Base-by-base conservation (phyloP, 2,888 invertebrate genomes). In the Phania funesta region DNA sequence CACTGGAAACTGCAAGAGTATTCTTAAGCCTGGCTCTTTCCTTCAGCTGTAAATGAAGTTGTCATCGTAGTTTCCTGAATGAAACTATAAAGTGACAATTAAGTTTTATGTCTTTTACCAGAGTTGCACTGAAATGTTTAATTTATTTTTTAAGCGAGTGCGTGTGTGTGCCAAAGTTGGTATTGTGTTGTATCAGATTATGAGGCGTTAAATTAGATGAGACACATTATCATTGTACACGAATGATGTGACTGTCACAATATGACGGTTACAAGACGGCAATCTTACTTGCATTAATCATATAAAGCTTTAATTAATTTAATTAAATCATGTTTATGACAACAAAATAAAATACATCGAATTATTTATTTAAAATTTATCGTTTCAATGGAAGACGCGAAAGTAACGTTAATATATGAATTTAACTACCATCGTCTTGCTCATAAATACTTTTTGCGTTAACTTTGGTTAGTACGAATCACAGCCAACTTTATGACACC, bases 141-240 rank as follows among this genome's bases (percentile, higher is more conserved):
- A 60, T n/a, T n/a, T n/a, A n/a, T n/a, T n/a, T n/a, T n/a, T n/a
- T n/a, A n/a, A n/a, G n/a, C n/a, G 54, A 32, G 20, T 46, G 16
- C 24, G n/a, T 41, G 24, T 41, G 9, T 16, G 20, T 16, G n/a
- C 4, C n/a, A 3, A 18, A 11, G n/a, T 64, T 35, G 48, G 22
- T 56, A 35, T 32, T 75, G 38, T 60, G 13, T 35, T 71, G 76
- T 76, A 54, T 54, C 71, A 76, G 50, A 56, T 38, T 48, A 54
- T 60, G 38, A 62, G 71, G 76, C 76, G 46, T 77, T 73, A 67
- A 81, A 67, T 77, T 76, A n/a, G n/a, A n/a, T 41, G 73, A 24
- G 32, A 73, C 71, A 62, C 54, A 67, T 70, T 75, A 68, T 75
- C 52, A 71, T 71, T 65, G n/a, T 6, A 41, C 26, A 67, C n/a